Conservation (phyloP, 2,113 vertebrate species). For the Cyphomyrus discorhynchus region DNA sequence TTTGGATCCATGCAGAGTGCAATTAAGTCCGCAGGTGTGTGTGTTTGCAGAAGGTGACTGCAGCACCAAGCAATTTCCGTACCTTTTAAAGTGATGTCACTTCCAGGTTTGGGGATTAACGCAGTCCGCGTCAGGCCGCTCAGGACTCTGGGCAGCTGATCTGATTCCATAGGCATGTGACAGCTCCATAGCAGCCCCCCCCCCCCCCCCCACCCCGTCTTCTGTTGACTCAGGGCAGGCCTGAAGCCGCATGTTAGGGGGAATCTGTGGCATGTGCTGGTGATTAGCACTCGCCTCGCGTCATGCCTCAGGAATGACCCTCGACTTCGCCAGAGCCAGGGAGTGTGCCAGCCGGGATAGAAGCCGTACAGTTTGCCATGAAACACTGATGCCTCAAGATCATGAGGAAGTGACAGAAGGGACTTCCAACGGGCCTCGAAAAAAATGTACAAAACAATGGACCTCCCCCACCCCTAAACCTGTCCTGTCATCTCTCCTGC, state of each 20-base stretch:
- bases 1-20: neutral
- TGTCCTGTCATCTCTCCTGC: neutral
- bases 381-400: neutral
- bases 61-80: neutral
- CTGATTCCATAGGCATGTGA: constrained; percentile 26
- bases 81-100: neutral
- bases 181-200: constrained; percentile 16
- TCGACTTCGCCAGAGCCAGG: neutral
- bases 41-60: neutral
- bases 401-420: neutral
- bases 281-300: constrained; percentile 18
- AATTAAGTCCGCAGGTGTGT: neutral
- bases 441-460: neutral
- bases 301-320: constrained; percentile 23
- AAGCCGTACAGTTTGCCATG: neutral
- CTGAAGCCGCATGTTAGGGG: neutral
- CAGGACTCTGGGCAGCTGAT: constrained; percentile 22
- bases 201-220: constrained; percentile 21
- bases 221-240: constrained; percentile 13
- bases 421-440: neutral
- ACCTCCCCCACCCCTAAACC: neutral
- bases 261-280: constrained; percentile 27
- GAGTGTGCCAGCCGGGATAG: neutral
- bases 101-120: neutral
- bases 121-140: neutral